Evolutionary conservation across 2,113 vertebrate species (phyloP).

Genomic region (Callospermophilus lateralis): DNA sequence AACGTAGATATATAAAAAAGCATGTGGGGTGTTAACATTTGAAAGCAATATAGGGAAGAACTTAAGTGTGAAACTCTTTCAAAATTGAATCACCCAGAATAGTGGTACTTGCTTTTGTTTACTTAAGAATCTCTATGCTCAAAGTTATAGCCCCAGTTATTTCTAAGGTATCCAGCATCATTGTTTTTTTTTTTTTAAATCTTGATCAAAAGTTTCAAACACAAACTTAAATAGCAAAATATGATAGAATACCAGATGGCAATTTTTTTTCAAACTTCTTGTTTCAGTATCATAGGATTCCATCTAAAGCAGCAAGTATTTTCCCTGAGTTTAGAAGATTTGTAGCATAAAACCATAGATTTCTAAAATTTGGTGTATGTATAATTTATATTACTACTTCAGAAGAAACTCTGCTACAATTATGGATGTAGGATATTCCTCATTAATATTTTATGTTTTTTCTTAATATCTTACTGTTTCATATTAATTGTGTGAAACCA

Average conservation of each 20-base stretch:
- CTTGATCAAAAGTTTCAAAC: neutral
- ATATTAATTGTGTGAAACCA: neutral
- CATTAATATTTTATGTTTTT: neutral
- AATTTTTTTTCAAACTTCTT: conserved; percentile 27
- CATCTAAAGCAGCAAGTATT: neutral
- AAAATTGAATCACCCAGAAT: neutral
- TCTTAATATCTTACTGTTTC: neutral
- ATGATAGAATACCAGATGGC: neutral
- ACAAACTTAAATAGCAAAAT: neutral
- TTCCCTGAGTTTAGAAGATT: conserved; percentile 2
- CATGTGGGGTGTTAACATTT: neutral
- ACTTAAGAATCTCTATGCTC: neutral
- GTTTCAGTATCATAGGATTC: neutral
- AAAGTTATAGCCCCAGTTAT: neutral
- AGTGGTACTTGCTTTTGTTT: neutral
- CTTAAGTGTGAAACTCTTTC: neutral
- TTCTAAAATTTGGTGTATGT: neutral
- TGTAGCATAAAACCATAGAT: neutral
- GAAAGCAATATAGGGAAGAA: neutral
- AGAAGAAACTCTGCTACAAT: neutral
- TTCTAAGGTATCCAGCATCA: neutral
- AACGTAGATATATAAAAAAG: neutral
- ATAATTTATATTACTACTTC: conserved; percentile 11
- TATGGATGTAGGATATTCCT: neutral
- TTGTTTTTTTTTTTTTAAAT: neutral